phyloP scores from a whole-genome alignment of 1,140 invertebrate species.

The Kradibia gibbosae region DNA sequence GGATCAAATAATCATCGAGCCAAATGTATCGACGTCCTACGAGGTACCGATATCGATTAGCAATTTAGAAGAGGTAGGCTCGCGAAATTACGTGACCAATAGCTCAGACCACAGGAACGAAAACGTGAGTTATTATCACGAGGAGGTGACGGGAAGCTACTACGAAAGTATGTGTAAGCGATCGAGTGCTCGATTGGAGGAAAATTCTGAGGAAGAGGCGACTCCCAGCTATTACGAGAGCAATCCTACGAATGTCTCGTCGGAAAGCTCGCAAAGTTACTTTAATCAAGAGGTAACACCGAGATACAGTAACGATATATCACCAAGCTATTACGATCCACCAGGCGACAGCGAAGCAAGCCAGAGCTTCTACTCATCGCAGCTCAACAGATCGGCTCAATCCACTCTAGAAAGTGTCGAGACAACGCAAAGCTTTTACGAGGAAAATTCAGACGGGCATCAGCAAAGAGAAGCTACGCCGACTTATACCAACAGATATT shows the following conservation, averaged over 20 bases:
- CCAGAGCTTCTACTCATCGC: conserved; percentile 66
- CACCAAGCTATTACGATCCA: conserved; percentile 65
- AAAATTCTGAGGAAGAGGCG: conserved; percentile 62
- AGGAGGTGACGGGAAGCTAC: conserved; percentile 64
- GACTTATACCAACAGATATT: conserved; percentile 66
- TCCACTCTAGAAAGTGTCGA: conserved; percentile 62
- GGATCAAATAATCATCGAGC: conserved; percentile 65
- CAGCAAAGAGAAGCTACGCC: conserved; percentile 66
- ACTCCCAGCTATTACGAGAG: conserved; percentile 65
- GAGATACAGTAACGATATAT: conserved; percentile 63
- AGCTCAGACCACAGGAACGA: conserved; percentile 65
- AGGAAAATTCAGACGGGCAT: conserved; percentile 58
- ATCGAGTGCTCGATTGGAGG: conserved; percentile 58
- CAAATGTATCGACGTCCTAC: conserved; percentile 69
- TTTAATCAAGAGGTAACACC: conserved; percentile 63
- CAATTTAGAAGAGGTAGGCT: conserved; percentile 64
- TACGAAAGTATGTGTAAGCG: conserved; percentile 61
- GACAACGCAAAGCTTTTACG: conserved; percentile 69
- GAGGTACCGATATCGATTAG: conserved; percentile 67
- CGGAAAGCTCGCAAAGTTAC: conserved; percentile 66
- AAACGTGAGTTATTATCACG: conserved; percentile 66
- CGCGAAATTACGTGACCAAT: conserved; percentile 68
- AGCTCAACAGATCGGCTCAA: conserved; percentile 57
- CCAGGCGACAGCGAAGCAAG: conserved; percentile 64
- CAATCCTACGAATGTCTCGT: conserved; percentile 57